These are phyloP conservation scores for Metellina segmentata DNA, from an alignment of 2,888 invertebrate species.

Conservation along the genomic window DNA sequence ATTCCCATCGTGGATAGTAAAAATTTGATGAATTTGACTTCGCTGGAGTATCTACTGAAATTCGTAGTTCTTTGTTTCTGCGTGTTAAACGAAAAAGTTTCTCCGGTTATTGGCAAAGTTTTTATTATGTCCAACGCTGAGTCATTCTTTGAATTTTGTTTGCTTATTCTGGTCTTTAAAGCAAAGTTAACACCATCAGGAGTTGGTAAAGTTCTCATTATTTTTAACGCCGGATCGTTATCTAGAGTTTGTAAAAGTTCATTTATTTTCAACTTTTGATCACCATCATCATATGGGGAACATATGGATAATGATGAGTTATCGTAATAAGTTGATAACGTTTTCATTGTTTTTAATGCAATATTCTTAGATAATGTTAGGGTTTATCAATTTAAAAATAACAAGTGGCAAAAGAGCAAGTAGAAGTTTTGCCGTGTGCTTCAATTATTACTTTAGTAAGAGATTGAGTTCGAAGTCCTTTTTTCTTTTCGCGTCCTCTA, in stretches of 20 bases:
- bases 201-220: neutral
- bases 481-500: too few relatives aligned
- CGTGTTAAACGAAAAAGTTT: neutral
- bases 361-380: neutral
- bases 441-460: neutral
- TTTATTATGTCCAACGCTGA: too few relatives aligned
- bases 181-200: neutral
- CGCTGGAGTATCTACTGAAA: neutral
- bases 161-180: neutral
- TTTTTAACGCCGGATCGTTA: neutral
- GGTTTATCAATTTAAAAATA: neutral
- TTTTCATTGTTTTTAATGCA: neutral
- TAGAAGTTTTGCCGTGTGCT: neutral
- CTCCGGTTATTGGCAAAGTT: too few relatives aligned
- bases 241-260: neutral
- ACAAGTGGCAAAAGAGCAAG: too few relatives aligned
- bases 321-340: neutral
- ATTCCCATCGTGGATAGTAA: slow-evolving; percentile 8
- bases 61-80: neutral
- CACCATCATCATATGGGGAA: neutral
- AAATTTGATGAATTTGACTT: neutral
- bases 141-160: too few relatives aligned
- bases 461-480: neutral
- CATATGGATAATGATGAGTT: neutral
- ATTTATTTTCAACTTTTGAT: neutral